Evolutionary conservation across 2,113 vertebrate species (phyloP).

Genomic region (Silurus glanis): DNA sequence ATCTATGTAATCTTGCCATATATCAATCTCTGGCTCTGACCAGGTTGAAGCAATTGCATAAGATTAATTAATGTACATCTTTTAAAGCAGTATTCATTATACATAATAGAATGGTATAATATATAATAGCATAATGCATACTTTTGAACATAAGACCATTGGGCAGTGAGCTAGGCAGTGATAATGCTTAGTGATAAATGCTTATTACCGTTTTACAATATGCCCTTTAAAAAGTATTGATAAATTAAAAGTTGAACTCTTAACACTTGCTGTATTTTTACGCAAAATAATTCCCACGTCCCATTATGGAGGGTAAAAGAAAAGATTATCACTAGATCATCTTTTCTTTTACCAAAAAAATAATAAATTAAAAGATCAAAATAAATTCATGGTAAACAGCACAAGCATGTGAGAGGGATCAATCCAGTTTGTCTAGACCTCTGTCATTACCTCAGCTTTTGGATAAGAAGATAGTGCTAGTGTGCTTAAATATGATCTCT

Average conservation of each 20-base stretch:
- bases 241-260: neutral
- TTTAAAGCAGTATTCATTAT: too few species aligned
- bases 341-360: too few species aligned
- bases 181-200: neutral
- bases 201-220: neutral
- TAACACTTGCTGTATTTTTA: neutral
- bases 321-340: neutral
- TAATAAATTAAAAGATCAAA: too few species aligned
- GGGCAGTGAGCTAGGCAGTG: neutral
- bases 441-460: constrained; percentile 6
- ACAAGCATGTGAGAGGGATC: neutral
- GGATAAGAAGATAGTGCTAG: neutral
- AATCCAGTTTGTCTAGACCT: neutral
- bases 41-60: too few species aligned
- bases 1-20: too few species aligned
- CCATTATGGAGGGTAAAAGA: neutral
- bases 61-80: too few species aligned
- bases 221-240: neutral
- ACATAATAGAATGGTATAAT: too few species aligned
- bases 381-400: neutral
- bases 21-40: too few species aligned
- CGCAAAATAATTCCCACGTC: neutral
- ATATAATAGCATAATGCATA: too few species aligned
- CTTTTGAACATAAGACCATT: too few species aligned
- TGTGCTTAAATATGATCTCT: neutral